Evolutionary conservation across 1,140 invertebrate genomes (phyloP), one percentile per base, ranked within the genome.

Genomic region (Eupeodes corollae): DNA sequence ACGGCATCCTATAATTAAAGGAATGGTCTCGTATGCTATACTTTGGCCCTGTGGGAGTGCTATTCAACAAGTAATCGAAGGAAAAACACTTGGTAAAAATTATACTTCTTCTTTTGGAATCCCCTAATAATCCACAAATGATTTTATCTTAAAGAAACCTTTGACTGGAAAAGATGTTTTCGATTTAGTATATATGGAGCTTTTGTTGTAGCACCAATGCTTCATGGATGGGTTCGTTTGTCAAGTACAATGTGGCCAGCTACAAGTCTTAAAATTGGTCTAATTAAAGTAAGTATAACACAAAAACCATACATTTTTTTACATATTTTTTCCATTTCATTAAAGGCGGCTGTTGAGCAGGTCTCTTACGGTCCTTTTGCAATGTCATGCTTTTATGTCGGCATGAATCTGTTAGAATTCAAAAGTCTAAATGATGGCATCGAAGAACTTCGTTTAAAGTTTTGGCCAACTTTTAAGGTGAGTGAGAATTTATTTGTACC

Each of bases 401-500:
- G 79, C 31, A 88, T 90, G 77, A 86, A 77, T 61, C 56, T 89
- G 30, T 59, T 91, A 42, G 85, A 90, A 74, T 72, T 77, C 15
- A 84, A 84, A 70, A 75, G 76, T 21, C 55, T 83, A 31, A 56
- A 78, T 47, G 76, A 82, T 58, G 82, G 82, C 41, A 58, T 76
- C 40, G 68, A 78, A 26, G 84, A 89, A 76, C 78, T 86, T 1
- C 75, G 77, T 63, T 70, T 74, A 44, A 90, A 90, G 70, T 86
- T 88, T 53, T 72, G 75, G 59, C 84, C 86, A 31, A 87, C 86
- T 10, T 90, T 83, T 53, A 84, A 86, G 73, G 87, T 89, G 75
- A 54, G 45, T 56, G 31, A 13, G 31, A 34, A 18, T 19, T 18
- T 37, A 39, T 42, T 10, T 18, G 19, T 15, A 6, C 12, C 15